Evolutionary conservation across 2,113 vertebrate species (phyloP), one percentile per base, ranked within the genome.

Genomic region (Rhinolophus ferrumequinum): DNA sequence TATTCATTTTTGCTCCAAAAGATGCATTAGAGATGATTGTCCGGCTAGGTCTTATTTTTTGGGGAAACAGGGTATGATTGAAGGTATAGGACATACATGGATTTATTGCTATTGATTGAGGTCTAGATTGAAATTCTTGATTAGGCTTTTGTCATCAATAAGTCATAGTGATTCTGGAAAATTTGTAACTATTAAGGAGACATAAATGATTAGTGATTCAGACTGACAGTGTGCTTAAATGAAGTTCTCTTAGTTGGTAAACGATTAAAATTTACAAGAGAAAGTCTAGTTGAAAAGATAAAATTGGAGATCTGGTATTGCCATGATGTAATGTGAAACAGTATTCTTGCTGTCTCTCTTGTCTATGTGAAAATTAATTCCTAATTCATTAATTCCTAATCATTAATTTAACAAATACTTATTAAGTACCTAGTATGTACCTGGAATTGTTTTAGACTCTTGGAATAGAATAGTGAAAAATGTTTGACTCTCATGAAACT

Each of bases 211-310:
- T n/a, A 93, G 16, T 80, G 13, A 7, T 73, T 80, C 30, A 58
- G 72, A 35, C 8, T 50, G 35, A 44, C 26, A 69, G 16, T 90
- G 90, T 88, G 14, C 58, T 82, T 92, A 60, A 90, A 54, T 83
- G 22, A 88, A 90, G 11, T 73, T 93, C 47, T 89, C 22, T 91
- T 93, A 70, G 30, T 75, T 88, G 76, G 30, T 22, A 93, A 97
- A 66, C 70, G 21, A 90, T 80, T 72, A 66, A 94, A 95, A 75
- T 66, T 81, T 62, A 13, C 66, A 76, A 88, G 4, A 79, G 30
- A 88, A 91, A 76, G 24, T 44, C n/a, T 16, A 81, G 35, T 81
- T 60, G 30, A 95, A 64, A 44, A 62, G 54, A 35, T 64, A 38
- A 92, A 73, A 70, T 28, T 15, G 2, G 24, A 15, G 10, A 16